Evolutionary conservation across 1,140 invertebrate genomes (phyloP), one percentile per base, ranked within the genome.

Genomic region (Phortica variegata): DNA sequence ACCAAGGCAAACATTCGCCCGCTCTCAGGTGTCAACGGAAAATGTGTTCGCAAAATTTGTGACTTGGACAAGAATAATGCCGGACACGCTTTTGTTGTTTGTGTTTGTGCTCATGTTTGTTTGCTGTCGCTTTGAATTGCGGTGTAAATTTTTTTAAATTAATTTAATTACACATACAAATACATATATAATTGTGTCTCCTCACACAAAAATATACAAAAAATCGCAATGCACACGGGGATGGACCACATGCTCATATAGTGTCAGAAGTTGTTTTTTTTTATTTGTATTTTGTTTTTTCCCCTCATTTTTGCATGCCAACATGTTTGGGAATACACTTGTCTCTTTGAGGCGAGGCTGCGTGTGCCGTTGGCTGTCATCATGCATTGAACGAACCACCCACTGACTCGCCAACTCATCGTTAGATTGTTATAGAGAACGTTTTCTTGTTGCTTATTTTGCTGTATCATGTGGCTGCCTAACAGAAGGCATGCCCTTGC

Each of bases 271-370:
- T 29, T 12, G 12, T 6, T 29, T 12, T 29, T 29, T 29, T 29
- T 12, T 7, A 29, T 20, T 29, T 18, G 31, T 43, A 9, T 17
- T 12, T 37, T 23, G 8, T 43, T 15, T 15, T 47, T 39, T 32
- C 16, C 13, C 10, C 13, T 34, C 12, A 7, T 5, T 43, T 40
- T 52, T 41, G 43, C 19, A 45, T 21, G 32, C 16, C 37, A 56
- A 38, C 43, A 41, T 39, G 51, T 48, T 60, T 45, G 41, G 44
- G 32, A 33, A 33, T 38, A 17, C 51, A 32, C 36, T 19, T 38
- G 47, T 51, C 55, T 54, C 45, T 8, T n/a, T 15, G 37, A 52
- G 58, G 55, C 47, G 52, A 46, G 31, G 47, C 21, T 44, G 40
- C 34, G 37, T 43, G 39, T 16, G 10, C 26, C 40, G 49, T 47